A percentile compares a stretch with the other conserved stretches of the same genome.
Conservation (phyloP, 2,113 vertebrate species). For the Gnathonemus longibarbis region DNA sequence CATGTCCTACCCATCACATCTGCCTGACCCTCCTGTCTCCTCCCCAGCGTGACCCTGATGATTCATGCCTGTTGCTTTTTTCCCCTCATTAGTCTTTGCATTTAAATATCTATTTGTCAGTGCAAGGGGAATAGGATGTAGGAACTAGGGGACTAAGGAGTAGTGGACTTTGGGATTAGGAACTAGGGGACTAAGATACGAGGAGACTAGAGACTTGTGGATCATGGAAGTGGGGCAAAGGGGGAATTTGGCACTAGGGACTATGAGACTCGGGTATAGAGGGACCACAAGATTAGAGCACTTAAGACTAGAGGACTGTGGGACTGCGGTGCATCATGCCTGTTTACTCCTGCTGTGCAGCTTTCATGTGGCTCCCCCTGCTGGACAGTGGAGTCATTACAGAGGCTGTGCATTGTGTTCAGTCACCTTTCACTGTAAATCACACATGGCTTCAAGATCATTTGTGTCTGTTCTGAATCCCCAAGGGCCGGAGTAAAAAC, state of each 20-base stretch:
- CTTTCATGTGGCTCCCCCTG: too few relatives aligned
- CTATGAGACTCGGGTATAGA: not conserved
- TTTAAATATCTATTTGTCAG: too few relatives aligned
- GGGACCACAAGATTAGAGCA: not conserved
- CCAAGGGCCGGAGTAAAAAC: not conserved
- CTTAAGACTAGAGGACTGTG: not conserved
- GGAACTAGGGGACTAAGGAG: too few relatives aligned
- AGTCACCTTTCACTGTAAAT: not conserved
- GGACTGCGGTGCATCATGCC: not conserved
- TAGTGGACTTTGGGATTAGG: not conserved
- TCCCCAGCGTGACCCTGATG: too few relatives aligned
- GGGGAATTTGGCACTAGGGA: not conserved
- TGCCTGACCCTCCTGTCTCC: too few relatives aligned
- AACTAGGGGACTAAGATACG: not conserved
- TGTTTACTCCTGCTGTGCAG: too few relatives aligned
- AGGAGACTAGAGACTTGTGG: not conserved
- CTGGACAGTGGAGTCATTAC: too few relatives aligned
- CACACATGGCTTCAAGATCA: not conserved
- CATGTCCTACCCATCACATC: too few relatives aligned
- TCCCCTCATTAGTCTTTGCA: too few relatives aligned
- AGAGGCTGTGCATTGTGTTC: too few relatives aligned
- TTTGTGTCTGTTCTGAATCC: not conserved
- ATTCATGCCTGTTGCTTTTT: too few relatives aligned
- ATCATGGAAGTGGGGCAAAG: not conserved
- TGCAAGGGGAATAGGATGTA: too few relatives aligned